Evolutionary conservation across 2,888 invertebrate genomes (phyloP).

Genomic region (Tineola bisselliella): DNA sequence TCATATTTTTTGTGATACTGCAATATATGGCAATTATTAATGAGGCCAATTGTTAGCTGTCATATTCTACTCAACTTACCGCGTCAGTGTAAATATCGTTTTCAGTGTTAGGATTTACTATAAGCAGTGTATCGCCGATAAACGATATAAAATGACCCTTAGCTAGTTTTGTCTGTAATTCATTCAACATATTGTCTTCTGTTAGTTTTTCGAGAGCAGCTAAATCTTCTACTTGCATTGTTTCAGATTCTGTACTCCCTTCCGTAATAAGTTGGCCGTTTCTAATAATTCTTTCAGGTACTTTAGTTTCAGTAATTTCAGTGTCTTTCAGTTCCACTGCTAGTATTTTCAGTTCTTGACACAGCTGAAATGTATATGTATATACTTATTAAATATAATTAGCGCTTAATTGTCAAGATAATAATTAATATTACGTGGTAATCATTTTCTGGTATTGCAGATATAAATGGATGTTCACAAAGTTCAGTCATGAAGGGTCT

Average conservation of each 20-base stretch:
- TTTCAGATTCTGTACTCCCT: conserved; percentile 69
- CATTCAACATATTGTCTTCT: conserved; percentile 76
- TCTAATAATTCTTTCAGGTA: conserved; percentile 59
- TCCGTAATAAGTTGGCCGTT: conserved; percentile 56
- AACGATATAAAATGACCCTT: conserved; percentile 79
- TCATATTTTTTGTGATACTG: conserved; percentile 83
- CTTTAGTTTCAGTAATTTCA: conserved; percentile 36
- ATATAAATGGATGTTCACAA: conserved; percentile 85
- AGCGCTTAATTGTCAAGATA: too few relatives aligned
- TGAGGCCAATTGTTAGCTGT: too few relatives aligned
- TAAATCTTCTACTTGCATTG: conserved; percentile 84
- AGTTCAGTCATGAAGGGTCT: conserved; percentile 84
- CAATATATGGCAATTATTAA: neutral
- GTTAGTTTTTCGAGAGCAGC: conserved; percentile 78
- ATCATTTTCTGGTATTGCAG: conserved; percentile 80
- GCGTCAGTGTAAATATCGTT: conserved; percentile 77
- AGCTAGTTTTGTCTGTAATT: conserved; percentile 74
- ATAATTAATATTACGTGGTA: conserved; percentile 69
- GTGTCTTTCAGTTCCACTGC: conserved; percentile 48
- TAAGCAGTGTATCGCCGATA: conserved; percentile 81
- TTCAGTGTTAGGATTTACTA: conserved; percentile 81
- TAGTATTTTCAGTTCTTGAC: conserved; percentile 75
- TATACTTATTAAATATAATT: neutral
- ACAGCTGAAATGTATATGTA: conserved; percentile 60
- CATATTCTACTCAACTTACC: conserved; percentile 46